Evolutionary conservation across 2,113 vertebrate species (phyloP).

Genomic region (Cariama cristata): DNA sequence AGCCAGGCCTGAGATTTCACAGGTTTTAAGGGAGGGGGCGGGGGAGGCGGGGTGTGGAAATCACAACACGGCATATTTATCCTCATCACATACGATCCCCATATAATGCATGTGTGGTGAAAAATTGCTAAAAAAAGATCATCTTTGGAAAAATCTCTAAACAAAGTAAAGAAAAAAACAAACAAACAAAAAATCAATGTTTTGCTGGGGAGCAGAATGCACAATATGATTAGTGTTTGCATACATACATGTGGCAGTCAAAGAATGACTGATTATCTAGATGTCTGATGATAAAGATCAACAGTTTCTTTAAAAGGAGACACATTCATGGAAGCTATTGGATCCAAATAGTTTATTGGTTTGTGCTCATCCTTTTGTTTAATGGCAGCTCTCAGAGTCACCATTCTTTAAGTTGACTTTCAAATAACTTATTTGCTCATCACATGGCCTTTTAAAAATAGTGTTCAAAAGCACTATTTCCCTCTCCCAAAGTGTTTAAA

Average conservation of each 20-base stretch:
- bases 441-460: background rate
- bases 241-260: slow-evolving; percentile 60
- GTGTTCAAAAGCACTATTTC: background rate
- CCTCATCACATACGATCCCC: background rate
- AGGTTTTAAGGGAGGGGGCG: background rate
- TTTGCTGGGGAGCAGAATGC: slow-evolving; percentile 6
- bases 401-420: slow-evolving; percentile 27
- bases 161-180: background rate
- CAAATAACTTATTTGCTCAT: background rate
- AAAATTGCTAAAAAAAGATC: background rate
- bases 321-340: slow-evolving; percentile 44
- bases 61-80: background rate
- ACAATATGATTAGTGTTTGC: background rate
- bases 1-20: slow-evolving; percentile 6
- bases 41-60: too few species aligned
- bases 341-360: slow-evolving; percentile 60
- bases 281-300: slow-evolving; percentile 36
- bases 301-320: slow-evolving; percentile 63
- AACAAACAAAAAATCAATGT: background rate
- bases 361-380: slow-evolving; percentile 54
- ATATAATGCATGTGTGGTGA: background rate
- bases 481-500: background rate
- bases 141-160: slow-evolving; percentile 14
- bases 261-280: slow-evolving; percentile 17
- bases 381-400: slow-evolving; percentile 41